These are phyloP conservation scores for Allobates femoralis DNA, from an alignment of 2,797 vertebrate genomes.

Conservation along the genomic window DNA sequence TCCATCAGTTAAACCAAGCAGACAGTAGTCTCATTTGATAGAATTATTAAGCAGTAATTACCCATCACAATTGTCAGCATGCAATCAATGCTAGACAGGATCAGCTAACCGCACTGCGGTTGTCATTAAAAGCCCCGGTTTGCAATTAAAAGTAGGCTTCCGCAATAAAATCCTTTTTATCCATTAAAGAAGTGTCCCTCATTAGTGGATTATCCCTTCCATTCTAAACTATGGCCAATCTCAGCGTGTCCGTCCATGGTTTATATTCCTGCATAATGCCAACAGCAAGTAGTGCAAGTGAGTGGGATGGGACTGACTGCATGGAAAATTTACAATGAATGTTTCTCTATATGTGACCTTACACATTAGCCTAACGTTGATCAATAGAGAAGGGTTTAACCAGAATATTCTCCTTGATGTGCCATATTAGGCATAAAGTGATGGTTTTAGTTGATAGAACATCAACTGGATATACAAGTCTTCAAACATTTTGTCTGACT, in stretches of 20 bases:
- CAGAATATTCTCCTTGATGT: no score
- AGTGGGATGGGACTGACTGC: neutral
- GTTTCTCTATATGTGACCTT: neutral
- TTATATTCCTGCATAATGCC: neutral
- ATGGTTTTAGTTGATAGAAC: no score
- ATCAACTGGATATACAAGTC: no score
- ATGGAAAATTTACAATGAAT: neutral
- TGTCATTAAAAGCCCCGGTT: neutral
- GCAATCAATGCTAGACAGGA: neutral
- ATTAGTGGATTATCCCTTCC: neutral
- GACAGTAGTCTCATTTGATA: neutral
- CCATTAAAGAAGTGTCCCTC: neutral
- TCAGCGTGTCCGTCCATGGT: neutral
- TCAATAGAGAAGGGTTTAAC: no score
- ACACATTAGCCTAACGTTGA: no score
- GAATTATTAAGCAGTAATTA: constrained; percentile 16
- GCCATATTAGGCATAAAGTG: no score
- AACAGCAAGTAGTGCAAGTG: neutral
- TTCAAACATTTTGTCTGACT: no score
- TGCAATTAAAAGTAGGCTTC: constrained; percentile 7
- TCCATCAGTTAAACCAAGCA: neutral
- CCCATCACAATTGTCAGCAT: neutral
- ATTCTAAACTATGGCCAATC: neutral
- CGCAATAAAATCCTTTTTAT: neutral
- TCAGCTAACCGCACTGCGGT: constrained; percentile 12